Percentiles rank a stretch among this genome's conserved stretches.
Conservation (phyloP, 2,113 vertebrate genomes). For the Thermophis baileyi region DNA sequence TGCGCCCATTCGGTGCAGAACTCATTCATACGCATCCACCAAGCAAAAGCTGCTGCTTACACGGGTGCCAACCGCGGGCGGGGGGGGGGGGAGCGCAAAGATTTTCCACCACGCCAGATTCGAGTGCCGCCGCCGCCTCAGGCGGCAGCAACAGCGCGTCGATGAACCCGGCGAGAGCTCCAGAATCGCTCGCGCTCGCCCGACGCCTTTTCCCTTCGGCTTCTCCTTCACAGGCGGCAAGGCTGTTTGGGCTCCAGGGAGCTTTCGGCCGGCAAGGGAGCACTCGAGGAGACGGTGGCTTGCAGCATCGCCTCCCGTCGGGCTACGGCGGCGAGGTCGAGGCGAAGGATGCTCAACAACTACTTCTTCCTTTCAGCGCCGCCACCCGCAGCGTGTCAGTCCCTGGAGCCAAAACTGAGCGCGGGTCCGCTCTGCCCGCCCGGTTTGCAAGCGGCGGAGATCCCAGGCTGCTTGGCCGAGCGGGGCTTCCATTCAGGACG, state of each 20-base stretch:
- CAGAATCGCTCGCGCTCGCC: background rate
- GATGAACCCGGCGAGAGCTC: constrained; percentile 27
- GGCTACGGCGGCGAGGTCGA: constrained; percentile 55
- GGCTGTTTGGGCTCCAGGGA: constrained; percentile 63
- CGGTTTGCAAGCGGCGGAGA: background rate
- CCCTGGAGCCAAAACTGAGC: constrained; percentile 67
- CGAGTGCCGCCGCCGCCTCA: constrained; percentile 51
- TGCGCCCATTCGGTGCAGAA: constrained; percentile 96
- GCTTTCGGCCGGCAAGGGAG: constrained; percentile 70
- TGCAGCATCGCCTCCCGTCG: constrained; percentile 79
- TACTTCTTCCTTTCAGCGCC: constrained; percentile 69
- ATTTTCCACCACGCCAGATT: background rate
- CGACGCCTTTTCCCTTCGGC: background rate
- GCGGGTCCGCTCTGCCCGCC: background rate
- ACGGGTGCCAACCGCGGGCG: constrained; percentile 21
- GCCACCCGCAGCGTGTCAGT: constrained; percentile 62
- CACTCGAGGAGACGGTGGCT: constrained; percentile 63
- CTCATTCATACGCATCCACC: constrained; percentile 96
- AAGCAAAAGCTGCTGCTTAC: constrained; percentile 65
- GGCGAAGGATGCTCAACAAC: constrained; percentile 32
- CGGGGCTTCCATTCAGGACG: background rate
- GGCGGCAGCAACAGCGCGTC: constrained; percentile 17
- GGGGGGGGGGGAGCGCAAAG: background rate
- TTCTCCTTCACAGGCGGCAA: constrained; percentile 38
- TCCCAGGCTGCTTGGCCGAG: background rate